These are phyloP conservation scores for Hymenopus coronatus DNA, from an alignment of 2,888 invertebrate genomes.

Conservation along the genomic window DNA sequence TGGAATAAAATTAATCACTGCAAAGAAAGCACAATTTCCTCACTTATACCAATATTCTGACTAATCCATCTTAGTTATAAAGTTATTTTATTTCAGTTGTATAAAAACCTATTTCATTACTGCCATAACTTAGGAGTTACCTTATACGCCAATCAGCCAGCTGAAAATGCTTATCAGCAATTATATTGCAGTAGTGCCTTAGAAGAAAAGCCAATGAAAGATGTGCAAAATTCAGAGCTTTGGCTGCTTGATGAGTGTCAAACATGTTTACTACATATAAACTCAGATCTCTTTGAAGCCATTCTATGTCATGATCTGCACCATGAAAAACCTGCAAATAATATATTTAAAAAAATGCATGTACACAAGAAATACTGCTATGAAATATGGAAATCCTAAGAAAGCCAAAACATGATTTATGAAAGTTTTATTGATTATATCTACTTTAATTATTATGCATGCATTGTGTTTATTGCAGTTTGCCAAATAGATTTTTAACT, in stretches of 20 bases:
- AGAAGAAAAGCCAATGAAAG: conserved; percentile 78
- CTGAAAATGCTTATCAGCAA: conserved; percentile 87
- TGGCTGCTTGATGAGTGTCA: conserved; percentile 89
- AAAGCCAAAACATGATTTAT: too few species aligned
- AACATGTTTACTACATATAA: conserved; percentile 96
- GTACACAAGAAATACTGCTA: too few species aligned
- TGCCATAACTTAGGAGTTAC: conserved; percentile 41
- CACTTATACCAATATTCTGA: too few species aligned
- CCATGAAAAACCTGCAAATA: conserved; percentile 81
- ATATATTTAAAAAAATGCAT: not conserved
- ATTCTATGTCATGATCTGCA: conserved; percentile 79
- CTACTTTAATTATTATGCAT: too few species aligned
- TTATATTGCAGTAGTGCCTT: conserved; percentile 70
- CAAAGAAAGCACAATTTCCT: too few species aligned
- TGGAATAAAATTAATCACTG: too few species aligned
- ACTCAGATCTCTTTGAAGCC: conserved; percentile 95
- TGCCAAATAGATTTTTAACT: too few species aligned
- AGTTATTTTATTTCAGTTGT: too few species aligned
- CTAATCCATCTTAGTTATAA: too few species aligned
- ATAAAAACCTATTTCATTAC: not conserved
- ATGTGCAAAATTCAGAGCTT: conserved; percentile 64
- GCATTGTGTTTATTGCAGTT: too few species aligned
- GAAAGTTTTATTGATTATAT: too few species aligned
- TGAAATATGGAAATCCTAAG: too few species aligned
- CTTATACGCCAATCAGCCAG: conserved; percentile 92